Base-by-base conservation (phyloP, 92 coral and sea anemone genomes). In the Scolanthus callimorphus region DNA sequence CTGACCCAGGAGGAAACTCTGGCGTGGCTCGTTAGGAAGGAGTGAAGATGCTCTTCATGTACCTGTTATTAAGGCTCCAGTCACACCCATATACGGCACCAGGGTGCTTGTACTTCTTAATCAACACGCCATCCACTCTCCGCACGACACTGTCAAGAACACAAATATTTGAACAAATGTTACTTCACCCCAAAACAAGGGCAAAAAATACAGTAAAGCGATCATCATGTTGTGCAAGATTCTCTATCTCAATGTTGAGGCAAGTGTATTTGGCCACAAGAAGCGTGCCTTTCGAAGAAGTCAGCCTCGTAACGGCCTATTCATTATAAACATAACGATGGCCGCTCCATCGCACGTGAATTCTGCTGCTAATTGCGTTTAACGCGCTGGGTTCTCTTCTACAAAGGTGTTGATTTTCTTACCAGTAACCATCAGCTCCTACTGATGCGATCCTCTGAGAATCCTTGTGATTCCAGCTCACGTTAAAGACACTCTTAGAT, bases 21-120 rank as follows among this genome's bases (percentile, higher is more conserved):
- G n/a, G n/a, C n/a, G n/a, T n/a, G n/a, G n/a, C n/a, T n/a, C n/a
- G n/a, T n/a, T n/a, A n/a, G n/a, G n/a, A n/a, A n/a, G n/a, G n/a
- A n/a, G n/a, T n/a, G 57, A 26, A 19, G 17, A 48, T 26, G 11
- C 45, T 1, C 22, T 20, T 13, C 23, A 8, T 11, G 51, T 49
- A 92, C 98, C 98, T 92, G 94, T 92, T 92, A 55, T 92, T 92
- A 3, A 90, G 85, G 53, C 98, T 92, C 98, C 98, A 92, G 46
- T 92, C 98, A 81, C 98, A 92, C 8, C 98, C 98, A 49, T 88
- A 92, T 22, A 92, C 98, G 22, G 96, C 79, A 10, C 94, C 94
- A 55, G 98, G 98, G 53, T 92, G 98, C 49, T 74, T 88, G 74
- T 92, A 92, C 37, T 53, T 77, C 77, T 92, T 85, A 11, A 92